Evolutionary conservation across 1,140 invertebrate species (phyloP), one percentile per base, ranked within the genome.

Genomic region (Paraescarpia echinospica): DNA sequence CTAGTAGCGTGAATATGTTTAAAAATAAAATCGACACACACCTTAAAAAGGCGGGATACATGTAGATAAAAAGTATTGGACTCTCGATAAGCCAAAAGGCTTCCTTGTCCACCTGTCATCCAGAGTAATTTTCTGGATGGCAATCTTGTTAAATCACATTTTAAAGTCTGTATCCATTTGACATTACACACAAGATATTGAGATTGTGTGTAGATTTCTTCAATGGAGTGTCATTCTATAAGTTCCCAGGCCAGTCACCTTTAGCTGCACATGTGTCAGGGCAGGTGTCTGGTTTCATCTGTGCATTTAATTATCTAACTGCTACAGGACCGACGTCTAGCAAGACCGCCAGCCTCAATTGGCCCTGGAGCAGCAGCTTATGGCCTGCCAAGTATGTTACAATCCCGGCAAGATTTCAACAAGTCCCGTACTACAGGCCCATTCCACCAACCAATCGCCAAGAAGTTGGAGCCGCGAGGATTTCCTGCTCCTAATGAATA

Each of bases 401-500:
- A 92, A 31, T 94, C 94, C 89, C 92, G 94, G 48, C 94, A 94
- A 93, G 95, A 96, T 92, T 95, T 95, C 91, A 95, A 95, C 91
- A 94, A 93, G 92, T 93, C 94, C 35, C 92, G 92, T n/a, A 93
- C 94, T 9, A 94, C 94, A 8, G 94, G 95, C 33, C 93, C 93
- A 8, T 96, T 96, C 91, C 94, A 95, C 34, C 94, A 92, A 93
- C 95, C 95, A 31, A 95, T 96, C 51, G 95, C 95, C 35, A 48
- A 92, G 41, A 91, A 89, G 22, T 41, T 93, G 34, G 93, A 94
- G 91, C 92, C 92, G 27, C 92, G 94, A 90, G 94, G 92, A 12
- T 91, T 93, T 88, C 95, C 95, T 89, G 95, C 95, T 34, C 95
- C 95, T 48, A 95, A 95, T 94, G 91, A 92, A 48, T 96, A 96